These are phyloP conservation scores for Epinephelus lanceolatus DNA, from an alignment of 2,113 vertebrate genomes.

Conservation along the genomic window DNA sequence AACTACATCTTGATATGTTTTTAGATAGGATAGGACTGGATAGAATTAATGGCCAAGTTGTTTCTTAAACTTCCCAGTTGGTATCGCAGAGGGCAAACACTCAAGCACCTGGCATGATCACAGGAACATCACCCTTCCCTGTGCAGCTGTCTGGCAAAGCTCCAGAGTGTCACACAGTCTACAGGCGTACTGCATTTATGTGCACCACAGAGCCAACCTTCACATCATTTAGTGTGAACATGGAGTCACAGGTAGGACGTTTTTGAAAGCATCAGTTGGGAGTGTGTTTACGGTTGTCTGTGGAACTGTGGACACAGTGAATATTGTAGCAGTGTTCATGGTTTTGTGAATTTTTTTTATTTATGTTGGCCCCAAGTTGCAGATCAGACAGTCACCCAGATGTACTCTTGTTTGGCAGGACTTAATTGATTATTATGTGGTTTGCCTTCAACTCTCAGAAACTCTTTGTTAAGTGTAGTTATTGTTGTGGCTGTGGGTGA, in stretches of 20 bases:
- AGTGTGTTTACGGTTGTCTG: neutral
- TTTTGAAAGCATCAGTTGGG: neutral
- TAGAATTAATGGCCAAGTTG: constrained; percentile 10
- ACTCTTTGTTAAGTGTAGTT: neutral
- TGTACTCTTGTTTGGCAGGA: neutral
- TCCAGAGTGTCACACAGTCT: constrained; percentile 20
- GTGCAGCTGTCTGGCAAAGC: constrained; percentile 39
- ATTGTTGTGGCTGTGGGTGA: constrained; percentile 10
- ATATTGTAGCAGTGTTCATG: neutral
- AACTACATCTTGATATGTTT: neutral
- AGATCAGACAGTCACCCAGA: neutral
- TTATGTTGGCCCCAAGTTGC: neutral
- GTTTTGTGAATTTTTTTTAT: neutral
- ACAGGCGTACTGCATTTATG: neutral
- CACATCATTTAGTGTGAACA: constrained; percentile 1
- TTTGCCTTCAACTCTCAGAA: neutral
- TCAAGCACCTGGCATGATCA: constrained; percentile 33
- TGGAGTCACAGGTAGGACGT: neutral
- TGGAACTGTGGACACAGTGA: neutral
- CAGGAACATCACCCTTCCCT: constrained; percentile 25
- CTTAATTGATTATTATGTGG: neutral
- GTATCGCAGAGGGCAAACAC: constrained; percentile 33
- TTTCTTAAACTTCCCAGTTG: constrained; percentile 39
- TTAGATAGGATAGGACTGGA: neutral
- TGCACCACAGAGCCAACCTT: neutral